Evolutionary conservation across 2,888 invertebrate species (phyloP), one percentile per base, ranked within the genome.

Genomic region (Automeris io): DNA sequence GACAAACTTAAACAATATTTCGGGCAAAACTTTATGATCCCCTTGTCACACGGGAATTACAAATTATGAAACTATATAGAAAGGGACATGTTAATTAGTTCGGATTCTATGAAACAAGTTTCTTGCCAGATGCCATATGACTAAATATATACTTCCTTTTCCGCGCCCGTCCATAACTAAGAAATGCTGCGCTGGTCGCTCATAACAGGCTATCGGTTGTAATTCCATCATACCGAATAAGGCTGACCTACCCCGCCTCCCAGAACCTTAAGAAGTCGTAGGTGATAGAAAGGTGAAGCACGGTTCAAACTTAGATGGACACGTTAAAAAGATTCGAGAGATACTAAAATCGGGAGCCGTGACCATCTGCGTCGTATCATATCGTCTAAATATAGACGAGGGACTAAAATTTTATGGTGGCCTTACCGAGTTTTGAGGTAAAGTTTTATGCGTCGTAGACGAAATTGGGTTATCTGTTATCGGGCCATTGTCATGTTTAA

Each of bases 121-220:
- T 58, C 60, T 63, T 61, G 65, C 74, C 85, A 85, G 85, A 85
- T 85, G 85, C 81, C 74, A 56, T 68, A 43, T 47, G 46, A 67
- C 80, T 78, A 82, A 81, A 85, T 82, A 85, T 83, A 83, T 57
- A 81, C 85, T 81, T 85, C 83, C 85, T 76, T 80, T 79, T 83
- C 80, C 80, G 72, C 65, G 70, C 70, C 42, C 61, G 72, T 62
- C 68, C 78, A 83, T 83, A 83, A 76, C 83, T 83, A 79, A 75
- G 81, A 82, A 80, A 81, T 78, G 81, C 68, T 70, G 74, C 71
- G 54, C 69, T 69, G 71, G 61, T 62, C 69, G 61, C 68, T 74
- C 74, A 78, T 77, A 82, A 75, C 80, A 70, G 69, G 70, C 80
- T 76, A 79, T 83, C 73, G 77, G 64, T 58, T 71, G 70, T 73